Conservation (phyloP, 2,797 vertebrate species). For the Acomys russatus region DNA sequence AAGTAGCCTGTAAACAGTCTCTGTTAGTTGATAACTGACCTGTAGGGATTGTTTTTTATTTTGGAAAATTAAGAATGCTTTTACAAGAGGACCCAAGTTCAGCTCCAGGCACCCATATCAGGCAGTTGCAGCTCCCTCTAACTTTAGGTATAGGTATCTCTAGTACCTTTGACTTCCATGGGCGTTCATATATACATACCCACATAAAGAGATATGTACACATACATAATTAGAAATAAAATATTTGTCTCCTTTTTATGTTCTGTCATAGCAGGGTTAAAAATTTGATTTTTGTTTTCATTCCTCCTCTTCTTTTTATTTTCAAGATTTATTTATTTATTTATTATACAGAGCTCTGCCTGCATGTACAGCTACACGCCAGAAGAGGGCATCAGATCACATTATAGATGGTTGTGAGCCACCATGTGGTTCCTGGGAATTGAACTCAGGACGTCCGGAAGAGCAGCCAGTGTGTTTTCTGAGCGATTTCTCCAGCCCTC, state of each 20-base stretch:
- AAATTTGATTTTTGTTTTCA: constrained; percentile 30
- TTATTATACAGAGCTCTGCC: no score
- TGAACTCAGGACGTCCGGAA: no score
- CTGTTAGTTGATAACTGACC: background rate
- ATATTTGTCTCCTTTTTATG: constrained; percentile 53
- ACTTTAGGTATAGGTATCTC: background rate
- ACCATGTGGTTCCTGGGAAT: no score
- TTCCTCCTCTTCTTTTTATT: background rate
- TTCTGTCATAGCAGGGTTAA: constrained; percentile 24
- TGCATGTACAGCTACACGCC: no score
- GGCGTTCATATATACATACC: background rate
- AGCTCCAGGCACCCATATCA: background rate
- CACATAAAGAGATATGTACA: background rate
- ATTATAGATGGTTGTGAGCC: no score
- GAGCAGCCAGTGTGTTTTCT: no score
- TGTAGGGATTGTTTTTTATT: constrained; percentile 13
- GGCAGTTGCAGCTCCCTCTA: background rate
- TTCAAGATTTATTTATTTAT: background rate
- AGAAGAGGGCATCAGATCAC: no score
- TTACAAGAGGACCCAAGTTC: background rate
- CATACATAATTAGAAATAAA: background rate
- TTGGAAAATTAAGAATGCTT: background rate
- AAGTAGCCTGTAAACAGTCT: background rate
- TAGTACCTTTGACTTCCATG: background rate
- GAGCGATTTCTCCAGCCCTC: no score